These are phyloP conservation scores for Mesoclemmys tuberculata DNA, from an alignment of 2,113 vertebrate genomes.

Conservation along the genomic window DNA sequence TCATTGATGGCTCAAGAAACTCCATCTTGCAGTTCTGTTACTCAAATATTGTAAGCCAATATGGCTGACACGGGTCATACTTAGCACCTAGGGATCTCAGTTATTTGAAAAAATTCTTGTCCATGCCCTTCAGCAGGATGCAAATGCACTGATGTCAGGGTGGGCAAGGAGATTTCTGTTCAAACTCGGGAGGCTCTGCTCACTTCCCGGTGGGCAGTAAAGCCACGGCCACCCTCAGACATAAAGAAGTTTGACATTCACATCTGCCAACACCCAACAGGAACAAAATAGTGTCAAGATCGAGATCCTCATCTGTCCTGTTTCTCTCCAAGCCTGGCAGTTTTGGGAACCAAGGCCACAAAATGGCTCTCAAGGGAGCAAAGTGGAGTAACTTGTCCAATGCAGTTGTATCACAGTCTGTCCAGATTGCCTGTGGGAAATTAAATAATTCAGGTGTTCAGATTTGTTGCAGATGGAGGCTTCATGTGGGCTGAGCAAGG, in stretches of 20 bases:
- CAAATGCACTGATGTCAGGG: neutral
- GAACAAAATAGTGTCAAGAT: neutral
- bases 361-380: neutral
- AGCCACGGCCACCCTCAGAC: neutral
- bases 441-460: neutral
- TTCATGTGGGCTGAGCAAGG: neutral
- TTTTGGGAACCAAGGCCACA: neutral
- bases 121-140: neutral
- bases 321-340: neutral
- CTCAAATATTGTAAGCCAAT: neutral
- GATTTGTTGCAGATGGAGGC: neutral
- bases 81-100: neutral
- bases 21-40: neutral
- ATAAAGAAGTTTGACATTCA: neutral
- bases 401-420: too few relatives aligned
- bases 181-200: neutral
- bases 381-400: neutral
- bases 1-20: neutral
- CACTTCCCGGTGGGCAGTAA: neutral
- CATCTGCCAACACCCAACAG: neutral
- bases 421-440: neutral
- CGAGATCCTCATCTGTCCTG: neutral
- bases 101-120: neutral
- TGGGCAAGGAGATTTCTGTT: neutral
- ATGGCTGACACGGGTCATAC: fast-evolving